Evolutionary conservation across 1,140 invertebrate species (phyloP).

Genomic region (Aphelenchoides fujianensis): DNA sequence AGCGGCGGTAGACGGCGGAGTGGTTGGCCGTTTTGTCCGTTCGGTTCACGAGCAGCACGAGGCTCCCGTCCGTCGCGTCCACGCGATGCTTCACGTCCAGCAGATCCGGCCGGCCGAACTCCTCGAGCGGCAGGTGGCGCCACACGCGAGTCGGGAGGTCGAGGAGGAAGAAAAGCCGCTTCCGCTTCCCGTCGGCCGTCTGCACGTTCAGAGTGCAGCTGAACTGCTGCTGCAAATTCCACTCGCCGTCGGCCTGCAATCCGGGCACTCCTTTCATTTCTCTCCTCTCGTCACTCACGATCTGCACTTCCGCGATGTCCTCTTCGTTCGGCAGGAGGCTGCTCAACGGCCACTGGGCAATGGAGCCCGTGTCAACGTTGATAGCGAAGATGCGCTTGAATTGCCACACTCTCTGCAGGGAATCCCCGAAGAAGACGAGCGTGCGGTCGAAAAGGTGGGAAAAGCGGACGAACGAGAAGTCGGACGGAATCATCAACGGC

Average conservation of each 20-base stretch:
- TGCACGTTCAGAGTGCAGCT: background rate
- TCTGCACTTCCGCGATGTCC: background rate
- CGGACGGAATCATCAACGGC: background rate
- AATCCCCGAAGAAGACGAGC: background rate
- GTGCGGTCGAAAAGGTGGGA: background rate
- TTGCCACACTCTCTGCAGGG: background rate
- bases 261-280: background rate
- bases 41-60: background rate
- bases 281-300: background rate
- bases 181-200: background rate
- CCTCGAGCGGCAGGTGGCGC: background rate
- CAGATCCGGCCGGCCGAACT: background rate
- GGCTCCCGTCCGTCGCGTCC: background rate
- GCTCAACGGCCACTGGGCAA: background rate
- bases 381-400: background rate
- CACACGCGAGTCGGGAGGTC: background rate
- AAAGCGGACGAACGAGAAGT: background rate
- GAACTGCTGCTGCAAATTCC: background rate
- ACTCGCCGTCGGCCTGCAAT: background rate
- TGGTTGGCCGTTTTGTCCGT: background rate
- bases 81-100: background rate
- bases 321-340: background rate
- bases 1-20: background rate
- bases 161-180: background rate
- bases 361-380: background rate